A percentile compares a stretch with the other conserved stretches of the same genome.
Evolutionary conservation across 2,797 vertebrate genomes (phyloP).

Genomic region (Hypotaenidia okinawae): DNA sequence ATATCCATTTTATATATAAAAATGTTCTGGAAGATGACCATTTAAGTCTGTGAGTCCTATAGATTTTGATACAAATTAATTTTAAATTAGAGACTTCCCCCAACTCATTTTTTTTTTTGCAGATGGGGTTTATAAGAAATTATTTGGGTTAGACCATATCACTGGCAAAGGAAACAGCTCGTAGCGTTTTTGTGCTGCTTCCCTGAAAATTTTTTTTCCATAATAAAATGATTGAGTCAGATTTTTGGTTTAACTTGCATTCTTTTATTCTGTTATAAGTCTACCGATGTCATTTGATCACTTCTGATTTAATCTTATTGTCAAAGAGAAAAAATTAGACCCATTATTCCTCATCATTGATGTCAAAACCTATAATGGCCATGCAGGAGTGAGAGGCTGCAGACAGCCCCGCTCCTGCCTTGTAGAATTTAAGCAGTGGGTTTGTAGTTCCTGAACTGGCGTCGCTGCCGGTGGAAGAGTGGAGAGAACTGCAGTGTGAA

Average conservation of each 20-base stretch:
- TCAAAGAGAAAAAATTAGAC: not conserved
- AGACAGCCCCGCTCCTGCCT: not conserved
- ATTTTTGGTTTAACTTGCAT: conserved; percentile 43
- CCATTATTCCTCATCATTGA: conserved; percentile 42
- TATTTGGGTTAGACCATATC: not conserved
- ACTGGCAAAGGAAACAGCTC: not conserved
- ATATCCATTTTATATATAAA: not conserved
- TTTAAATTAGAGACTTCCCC: not conserved
- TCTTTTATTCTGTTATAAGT: conserved; percentile 34
- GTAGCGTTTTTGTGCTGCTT: not conserved
- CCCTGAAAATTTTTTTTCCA: not conserved
- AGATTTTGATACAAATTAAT: not conserved
- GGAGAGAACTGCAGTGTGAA: not conserved
- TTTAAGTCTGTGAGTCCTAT: not conserved
- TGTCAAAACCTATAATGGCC: conserved; percentile 11
- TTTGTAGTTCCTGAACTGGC: not conserved
- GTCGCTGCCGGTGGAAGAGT: not conserved
- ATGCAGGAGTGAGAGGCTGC: not conserved
- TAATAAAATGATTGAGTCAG: conserved; percentile 8
- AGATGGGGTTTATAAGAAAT: not conserved
- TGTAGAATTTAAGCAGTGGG: not conserved
- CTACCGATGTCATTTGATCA: conserved; percentile 31
- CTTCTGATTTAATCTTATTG: conserved; percentile 49
- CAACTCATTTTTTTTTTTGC: not conserved
- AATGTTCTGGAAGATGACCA: not conserved